Percentiles rank a stretch among this genome's conserved stretches.
Conservation (phyloP, 2,888 invertebrate genomes). For the Torymus tubicola region DNA sequence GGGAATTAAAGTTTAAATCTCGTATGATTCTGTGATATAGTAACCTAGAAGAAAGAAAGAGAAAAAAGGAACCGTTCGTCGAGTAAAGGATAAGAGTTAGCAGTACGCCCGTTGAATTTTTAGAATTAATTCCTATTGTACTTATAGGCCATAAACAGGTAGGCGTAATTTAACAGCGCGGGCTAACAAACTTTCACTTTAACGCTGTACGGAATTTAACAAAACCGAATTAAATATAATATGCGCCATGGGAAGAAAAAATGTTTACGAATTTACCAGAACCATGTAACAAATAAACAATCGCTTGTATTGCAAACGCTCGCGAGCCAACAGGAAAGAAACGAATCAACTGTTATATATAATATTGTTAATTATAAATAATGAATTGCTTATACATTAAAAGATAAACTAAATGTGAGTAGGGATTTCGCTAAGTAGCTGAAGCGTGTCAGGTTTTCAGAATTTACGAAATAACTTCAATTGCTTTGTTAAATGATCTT, state of each 20-base stretch:
- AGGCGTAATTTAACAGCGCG: neutral
- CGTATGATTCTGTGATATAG: conserved; percentile 57
- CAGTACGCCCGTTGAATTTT: conserved; percentile 33
- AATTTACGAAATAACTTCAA: conserved; percentile 43
- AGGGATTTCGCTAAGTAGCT: conserved; percentile 47
- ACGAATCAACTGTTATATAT: conserved; percentile 32
- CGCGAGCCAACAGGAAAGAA: conserved; percentile 5
- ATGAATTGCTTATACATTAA: conserved; percentile 14
- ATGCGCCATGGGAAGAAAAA: neutral
- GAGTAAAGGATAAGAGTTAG: conserved; percentile 12
- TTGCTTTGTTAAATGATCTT: conserved; percentile 55
- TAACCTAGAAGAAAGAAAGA: conserved; percentile 37
- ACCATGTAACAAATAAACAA: conserved; percentile 8
- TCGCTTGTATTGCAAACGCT: conserved; percentile 14
- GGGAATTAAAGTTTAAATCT: conserved; percentile 39
- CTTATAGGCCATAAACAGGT: conserved; percentile 5
- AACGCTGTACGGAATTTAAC: conserved; percentile 12
- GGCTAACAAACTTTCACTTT: conserved; percentile 9
- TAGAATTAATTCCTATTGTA: conserved; percentile 32
- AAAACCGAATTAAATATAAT: conserved; percentile 46
- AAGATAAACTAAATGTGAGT: conserved; percentile 29
- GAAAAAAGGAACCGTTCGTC: conserved; percentile 21
- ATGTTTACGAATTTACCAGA: conserved; percentile 46
- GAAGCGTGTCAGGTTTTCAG: conserved; percentile 34
- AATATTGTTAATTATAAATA: conserved; percentile 21